Evolutionary conservation across 2,888 invertebrate genomes (phyloP).

Genomic region (Callimorpha dominula): DNA sequence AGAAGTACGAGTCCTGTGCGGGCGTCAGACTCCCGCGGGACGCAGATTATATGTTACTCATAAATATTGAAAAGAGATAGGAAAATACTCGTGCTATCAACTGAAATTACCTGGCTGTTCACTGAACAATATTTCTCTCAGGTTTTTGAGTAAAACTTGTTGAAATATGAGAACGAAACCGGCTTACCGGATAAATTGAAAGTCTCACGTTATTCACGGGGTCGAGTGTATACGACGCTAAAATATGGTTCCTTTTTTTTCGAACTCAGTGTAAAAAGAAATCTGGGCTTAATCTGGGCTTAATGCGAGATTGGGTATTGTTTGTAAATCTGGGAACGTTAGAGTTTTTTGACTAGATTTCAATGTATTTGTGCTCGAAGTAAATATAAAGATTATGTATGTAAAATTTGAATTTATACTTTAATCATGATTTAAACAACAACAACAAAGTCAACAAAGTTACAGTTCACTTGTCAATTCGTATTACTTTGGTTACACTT

Average conservation of each 20-base stretch:
- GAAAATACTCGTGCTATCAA: conserved; percentile 5
- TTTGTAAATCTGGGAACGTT: not conserved
- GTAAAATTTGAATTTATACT: no score
- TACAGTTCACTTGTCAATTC: no score
- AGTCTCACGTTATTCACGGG: not conserved
- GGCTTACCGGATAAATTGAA: conserved; percentile 1
- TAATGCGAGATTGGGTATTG: no score
- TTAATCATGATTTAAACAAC: no score
- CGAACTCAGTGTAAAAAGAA: not conserved
- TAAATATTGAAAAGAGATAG: conserved; percentile 17
- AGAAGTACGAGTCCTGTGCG: conserved; percentile 23
- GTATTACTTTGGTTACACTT: no score
- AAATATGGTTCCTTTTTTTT: not conserved
- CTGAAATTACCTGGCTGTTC: not conserved
- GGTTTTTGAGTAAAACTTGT: not conserved
- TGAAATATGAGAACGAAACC: not conserved
- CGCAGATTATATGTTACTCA: conserved; percentile 13
- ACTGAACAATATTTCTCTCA: not conserved
- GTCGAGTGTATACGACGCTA: not conserved
- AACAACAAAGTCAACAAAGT: no score
- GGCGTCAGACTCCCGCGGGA: conserved; percentile 6
- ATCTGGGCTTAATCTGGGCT: no score
- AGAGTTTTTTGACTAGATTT: not conserved
- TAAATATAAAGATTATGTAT: no score
- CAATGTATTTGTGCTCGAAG: no score